A percentile compares a stretch with the other conserved stretches of the same genome.
These are phyloP conservation scores for Bellardia pandia DNA, from an alignment of 2,888 invertebrate species.

Conservation along the genomic window DNA sequence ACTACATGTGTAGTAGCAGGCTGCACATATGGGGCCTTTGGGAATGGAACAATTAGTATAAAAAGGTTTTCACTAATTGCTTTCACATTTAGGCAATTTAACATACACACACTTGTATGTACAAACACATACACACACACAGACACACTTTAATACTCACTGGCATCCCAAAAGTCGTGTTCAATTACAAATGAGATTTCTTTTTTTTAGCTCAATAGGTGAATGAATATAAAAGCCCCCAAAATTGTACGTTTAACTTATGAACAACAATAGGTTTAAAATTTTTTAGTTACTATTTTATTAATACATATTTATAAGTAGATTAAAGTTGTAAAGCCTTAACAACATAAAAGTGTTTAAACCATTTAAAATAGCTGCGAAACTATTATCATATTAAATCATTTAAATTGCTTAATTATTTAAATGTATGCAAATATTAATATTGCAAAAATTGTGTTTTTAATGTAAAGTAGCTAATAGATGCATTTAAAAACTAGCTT, in stretches of 20 bases:
- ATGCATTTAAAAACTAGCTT: no score
- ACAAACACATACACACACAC: background rate
- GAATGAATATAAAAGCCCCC: background rate
- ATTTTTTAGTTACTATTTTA: conserved; percentile 10
- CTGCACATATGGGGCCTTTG: conserved; percentile 59
- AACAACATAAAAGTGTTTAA: conserved; percentile 2
- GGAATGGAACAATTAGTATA: conserved; percentile 66
- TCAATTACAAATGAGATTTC: conserved; percentile 51
- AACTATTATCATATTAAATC: background rate
- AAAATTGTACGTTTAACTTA: conserved; percentile 17
- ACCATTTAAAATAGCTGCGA: background rate
- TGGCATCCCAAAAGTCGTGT: conserved; percentile 44
- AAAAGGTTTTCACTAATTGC: conserved; percentile 71
- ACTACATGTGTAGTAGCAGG: conserved; percentile 28
- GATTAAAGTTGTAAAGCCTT: conserved; percentile 28
- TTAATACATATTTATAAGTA: conserved; percentile 8
- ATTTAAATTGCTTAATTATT: no score
- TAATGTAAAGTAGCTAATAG: no score
- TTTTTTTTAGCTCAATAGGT: background rate
- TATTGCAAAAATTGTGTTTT: no score
- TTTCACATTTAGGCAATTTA: conserved; percentile 70
- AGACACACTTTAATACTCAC: background rate
- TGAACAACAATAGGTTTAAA: conserved; percentile 19
- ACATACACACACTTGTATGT: background rate
- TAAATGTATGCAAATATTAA: no score